phyloP scores from a whole-genome alignment of 2,113 vertebrate species.

The Hylia prasina region DNA sequence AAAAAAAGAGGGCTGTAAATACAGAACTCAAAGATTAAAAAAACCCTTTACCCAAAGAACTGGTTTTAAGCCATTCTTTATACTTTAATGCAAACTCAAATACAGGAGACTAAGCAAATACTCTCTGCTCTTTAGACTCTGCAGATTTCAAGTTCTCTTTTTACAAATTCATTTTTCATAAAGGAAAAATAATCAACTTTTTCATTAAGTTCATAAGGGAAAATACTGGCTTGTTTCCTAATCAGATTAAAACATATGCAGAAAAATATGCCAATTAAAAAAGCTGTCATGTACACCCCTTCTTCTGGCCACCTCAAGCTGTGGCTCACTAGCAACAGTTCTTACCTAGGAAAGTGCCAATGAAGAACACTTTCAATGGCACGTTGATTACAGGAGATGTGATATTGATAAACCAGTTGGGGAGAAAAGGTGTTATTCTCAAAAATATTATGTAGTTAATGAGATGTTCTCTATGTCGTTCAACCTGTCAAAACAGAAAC shows the following conservation, averaged over 20 bases:
- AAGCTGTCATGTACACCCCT: background rate
- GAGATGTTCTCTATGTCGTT: constrained; percentile 93
- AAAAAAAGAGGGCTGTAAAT: background rate
- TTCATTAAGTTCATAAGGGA: background rate
- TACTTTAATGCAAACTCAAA: background rate
- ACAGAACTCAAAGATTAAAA: background rate
- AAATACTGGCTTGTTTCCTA: background rate
- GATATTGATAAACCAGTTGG: constrained; percentile 99
- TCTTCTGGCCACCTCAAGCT: background rate
- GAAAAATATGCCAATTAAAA: background rate
- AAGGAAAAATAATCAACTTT: background rate
- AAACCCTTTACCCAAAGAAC: background rate
- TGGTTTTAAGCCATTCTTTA: background rate
- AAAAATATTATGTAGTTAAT: constrained; percentile 99
- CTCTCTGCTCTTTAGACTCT: background rate
- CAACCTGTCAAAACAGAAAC: constrained; percentile 78
- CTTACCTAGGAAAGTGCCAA: constrained; percentile 97
- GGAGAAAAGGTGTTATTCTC: constrained; percentile 98
- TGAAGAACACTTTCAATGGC: constrained; percentile 94
- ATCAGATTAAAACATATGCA: background rate
- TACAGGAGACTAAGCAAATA: background rate
- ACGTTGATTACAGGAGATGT: constrained; percentile 97
- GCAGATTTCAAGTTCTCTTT: background rate
- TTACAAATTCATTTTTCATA: background rate
- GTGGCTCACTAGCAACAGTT: background rate